Percentiles rank a stretch among this genome's conserved stretches.
phyloP scores from a whole-genome alignment of 2,113 vertebrate genomes.

The Heloderma charlesbogerti region DNA sequence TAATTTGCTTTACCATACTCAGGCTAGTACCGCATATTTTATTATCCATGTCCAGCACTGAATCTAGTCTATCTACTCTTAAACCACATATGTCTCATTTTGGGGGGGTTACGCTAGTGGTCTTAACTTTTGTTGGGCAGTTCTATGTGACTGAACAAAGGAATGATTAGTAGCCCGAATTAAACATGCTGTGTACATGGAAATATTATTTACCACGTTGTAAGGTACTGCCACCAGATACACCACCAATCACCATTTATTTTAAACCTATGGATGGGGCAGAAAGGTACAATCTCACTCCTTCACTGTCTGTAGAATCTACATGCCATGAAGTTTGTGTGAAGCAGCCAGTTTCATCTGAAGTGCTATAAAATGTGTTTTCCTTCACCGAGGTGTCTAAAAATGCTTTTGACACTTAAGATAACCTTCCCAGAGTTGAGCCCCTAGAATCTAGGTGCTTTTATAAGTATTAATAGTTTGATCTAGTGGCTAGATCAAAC shows the following conservation, averaged over 20 bases:
- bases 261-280: background rate
- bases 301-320: background rate
- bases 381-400: background rate
- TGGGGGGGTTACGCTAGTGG: background rate
- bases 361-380: background rate
- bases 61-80: no score
- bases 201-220: background rate
- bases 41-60: no score
- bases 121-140: background rate
- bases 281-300: background rate
- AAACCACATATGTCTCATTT: no score
- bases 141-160: background rate
- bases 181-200: background rate
- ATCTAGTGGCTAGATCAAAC: background rate
- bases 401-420: background rate
- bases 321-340: background rate
- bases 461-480: no score
- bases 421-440: background rate
- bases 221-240: background rate
- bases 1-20: no score
- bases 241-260: background rate
- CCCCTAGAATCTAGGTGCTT: no score
- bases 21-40: no score
- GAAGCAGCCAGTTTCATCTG: background rate
- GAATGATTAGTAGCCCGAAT: background rate